Evolutionary conservation across 2,113 vertebrate species (phyloP), one percentile per base, ranked within the genome.

Genomic region (Micronisus gabar): DNA sequence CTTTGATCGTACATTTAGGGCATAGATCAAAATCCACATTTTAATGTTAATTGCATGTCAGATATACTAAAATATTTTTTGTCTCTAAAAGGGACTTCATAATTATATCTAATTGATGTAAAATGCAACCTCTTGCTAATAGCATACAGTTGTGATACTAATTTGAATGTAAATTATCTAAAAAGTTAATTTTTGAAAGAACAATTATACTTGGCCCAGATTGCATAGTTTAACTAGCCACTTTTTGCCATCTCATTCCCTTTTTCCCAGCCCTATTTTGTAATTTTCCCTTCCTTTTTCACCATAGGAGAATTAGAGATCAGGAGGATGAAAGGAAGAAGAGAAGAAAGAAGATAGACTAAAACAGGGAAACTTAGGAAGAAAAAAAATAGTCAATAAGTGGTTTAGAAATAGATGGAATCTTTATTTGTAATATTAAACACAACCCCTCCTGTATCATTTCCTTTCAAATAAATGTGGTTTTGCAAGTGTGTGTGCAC

Each of bases 41-140:
- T 81, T 55, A 70, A 94, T 55, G 43, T 68, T 94, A 94, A 95
- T 65, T 95, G 40, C 62, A 84, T 63, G 7, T 68, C 70, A 68
- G 52, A 81, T 70, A 50, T 21, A 74, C 32, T 36, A 74, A 71
- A 78, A 65, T 63, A 34, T 7, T 47, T 88, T 91, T 73, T 82
- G 6, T 59, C 58, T 56, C 72, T 76, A 70, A 81, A 81, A 86
- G 29, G 22, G 94, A 62, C 23, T 40, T 90, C 45, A 23, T 32
- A 56, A 81, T 85, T 91, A 58, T 29, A 63, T 56, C 52, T 79
- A 84, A 86, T 0, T 65, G 32, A 67, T 50, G 13, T 52, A 72
- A 92, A 92, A 78, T 32, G 13, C 30, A 88, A 61, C 20, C 29
- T 70, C 38, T 81, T 93, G 15, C 47, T 86, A 88, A 78, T 16